Percentiles rank a stretch among this genome's conserved stretches.
phyloP scores from a whole-genome alignment of 2,888 invertebrate genomes.

The Sesia bembeciformis region DNA sequence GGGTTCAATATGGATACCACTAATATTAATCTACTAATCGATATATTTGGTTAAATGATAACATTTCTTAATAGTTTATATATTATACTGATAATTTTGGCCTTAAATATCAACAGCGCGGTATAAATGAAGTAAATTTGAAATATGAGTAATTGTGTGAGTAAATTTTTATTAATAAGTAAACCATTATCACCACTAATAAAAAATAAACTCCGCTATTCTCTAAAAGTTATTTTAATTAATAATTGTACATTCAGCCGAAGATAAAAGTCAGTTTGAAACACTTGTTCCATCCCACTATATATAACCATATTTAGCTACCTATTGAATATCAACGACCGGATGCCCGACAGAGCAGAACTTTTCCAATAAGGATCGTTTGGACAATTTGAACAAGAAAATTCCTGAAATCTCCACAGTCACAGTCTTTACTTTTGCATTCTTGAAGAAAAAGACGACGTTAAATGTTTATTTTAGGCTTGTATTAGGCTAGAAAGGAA shows the following conservation, averaged over 20 bases:
- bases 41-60: no score
- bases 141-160: no score
- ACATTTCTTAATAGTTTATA: no score
- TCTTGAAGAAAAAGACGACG: slow-evolving; percentile 6
- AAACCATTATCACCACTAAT: no score
- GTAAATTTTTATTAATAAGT: no score
- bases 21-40: no score
- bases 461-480: neutral
- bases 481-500: no score
- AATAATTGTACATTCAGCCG: neutral
- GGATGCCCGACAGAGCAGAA: slow-evolving; percentile 1
- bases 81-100: no score
- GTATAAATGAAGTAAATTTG: no score
- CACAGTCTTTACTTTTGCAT: slow-evolving; percentile 18
- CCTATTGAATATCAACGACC: slow-evolving; percentile 8
- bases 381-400: slow-evolving; percentile 6
- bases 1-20: no score
- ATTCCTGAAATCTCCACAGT: slow-evolving; percentile 16
- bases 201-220: no score
- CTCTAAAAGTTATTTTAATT: neutral
- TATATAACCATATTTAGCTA: neutral
- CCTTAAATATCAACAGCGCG: no score
- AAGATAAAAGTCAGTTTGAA: neutral
- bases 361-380: slow-evolving; percentile 8
- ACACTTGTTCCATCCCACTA: neutral